A percentile compares a stretch with the other conserved stretches of the same genome.
phyloP scores from a whole-genome alignment of 2,797 vertebrate genomes.

The Miichthys miiuy region DNA sequence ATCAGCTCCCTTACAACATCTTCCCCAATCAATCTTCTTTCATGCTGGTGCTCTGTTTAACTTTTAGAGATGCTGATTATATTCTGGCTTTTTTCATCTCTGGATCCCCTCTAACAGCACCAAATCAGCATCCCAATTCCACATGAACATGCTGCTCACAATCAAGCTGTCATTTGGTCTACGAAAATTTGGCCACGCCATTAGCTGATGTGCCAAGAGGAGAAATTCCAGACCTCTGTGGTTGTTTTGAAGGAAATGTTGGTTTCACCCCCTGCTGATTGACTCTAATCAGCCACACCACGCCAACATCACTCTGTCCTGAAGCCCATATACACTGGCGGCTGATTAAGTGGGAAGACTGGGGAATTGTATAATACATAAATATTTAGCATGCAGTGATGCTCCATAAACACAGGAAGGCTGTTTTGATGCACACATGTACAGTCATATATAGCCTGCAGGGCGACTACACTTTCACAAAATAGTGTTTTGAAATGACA shows the following conservation, averaged over 20 bases:
- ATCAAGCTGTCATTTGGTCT: constrained; percentile 81
- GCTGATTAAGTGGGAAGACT: constrained; percentile 80
- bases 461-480: background rate
- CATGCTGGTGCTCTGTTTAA: constrained; percentile 78
- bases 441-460: background rate
- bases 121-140: constrained; percentile 77
- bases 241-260: constrained; percentile 71
- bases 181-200: constrained; percentile 75
- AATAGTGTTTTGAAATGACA: background rate
- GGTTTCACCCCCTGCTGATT: constrained; percentile 78
- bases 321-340: constrained; percentile 54
- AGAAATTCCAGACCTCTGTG: constrained; percentile 61
- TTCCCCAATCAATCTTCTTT: constrained; percentile 74
- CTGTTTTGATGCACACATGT: constrained; percentile 22
- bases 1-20: constrained; percentile 77
- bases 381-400: constrained; percentile 69
- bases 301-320: constrained; percentile 67
- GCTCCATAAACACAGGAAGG: constrained; percentile 18
- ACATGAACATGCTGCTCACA: constrained; percentile 71
- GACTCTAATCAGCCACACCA: constrained; percentile 83
- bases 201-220: constrained; percentile 75
- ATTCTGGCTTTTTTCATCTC: constrained; percentile 57
- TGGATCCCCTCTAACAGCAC: constrained; percentile 65
- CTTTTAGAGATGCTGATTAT: constrained; percentile 79
- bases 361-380: constrained; percentile 70